Evolutionary conservation across 35 echinoderm and acorn worm species (phyloP), one percentile per base, ranked within the genome.

Genomic region (Lytechinus pictus): DNA sequence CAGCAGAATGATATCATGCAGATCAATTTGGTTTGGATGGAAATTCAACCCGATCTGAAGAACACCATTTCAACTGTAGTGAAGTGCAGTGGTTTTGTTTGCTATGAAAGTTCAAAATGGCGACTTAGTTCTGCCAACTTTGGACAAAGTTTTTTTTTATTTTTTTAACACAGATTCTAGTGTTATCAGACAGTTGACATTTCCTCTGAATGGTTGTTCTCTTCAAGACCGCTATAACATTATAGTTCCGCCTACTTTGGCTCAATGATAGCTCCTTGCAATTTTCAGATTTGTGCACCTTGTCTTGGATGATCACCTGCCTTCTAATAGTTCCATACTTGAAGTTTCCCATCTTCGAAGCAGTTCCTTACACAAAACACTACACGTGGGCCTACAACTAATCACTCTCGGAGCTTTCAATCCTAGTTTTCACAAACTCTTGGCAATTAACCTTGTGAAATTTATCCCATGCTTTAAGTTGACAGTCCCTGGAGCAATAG

Each of bases 401-500:
- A 79, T 79, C 66, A 7, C 66, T 79, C 4, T 79, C 66, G 66
- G 66, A 79, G 66, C 66, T 16, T 16, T 79, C 66, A 79, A 19
- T 24, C 66, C 21, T 79, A 24, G 66, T 79, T 79, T 79, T 79
- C 19, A 90, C 52, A 9, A 90, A 90, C 29, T 90, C 88, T 54
- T 27, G 57, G 86, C 96, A 95, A 57, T 94, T 98, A 3, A 61
- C 79, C 96, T 95, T 97, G 90, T 98, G 97, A 52, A 95, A 94
- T 58, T 97, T 97, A 13, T 91, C 93, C 97, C 97, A 98, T 0
- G 97, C 96, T 9, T 93, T 89, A 16, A 97, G 94, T 94, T 98
- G 97, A 54, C 97, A 98, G 4, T 97, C 94, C 13, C 95, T 86
- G 19, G 97, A 97, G 60, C 97, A 98, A 28, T 98, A 98, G 86